Conservation (phyloP, 2,113 vertebrate species). For the Vidua chalybeata region DNA sequence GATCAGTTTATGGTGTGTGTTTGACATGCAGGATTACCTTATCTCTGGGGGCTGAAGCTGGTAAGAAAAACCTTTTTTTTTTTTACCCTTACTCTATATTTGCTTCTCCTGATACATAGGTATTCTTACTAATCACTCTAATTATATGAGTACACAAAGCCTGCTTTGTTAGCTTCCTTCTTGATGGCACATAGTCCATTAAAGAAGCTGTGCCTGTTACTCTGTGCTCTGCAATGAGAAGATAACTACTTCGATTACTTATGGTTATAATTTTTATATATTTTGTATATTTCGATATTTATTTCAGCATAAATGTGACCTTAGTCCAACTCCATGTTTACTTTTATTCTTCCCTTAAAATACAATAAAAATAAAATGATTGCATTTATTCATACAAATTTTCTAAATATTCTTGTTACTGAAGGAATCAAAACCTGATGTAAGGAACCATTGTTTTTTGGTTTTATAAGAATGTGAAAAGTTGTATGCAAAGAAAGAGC, state of each 20-base stretch:
- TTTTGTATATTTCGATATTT: neutral
- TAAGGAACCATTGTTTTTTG: neutral
- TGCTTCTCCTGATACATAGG: neutral
- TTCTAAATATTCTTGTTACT: neutral
- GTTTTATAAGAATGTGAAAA: neutral
- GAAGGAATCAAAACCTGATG: neutral
- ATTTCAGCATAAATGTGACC: neutral
- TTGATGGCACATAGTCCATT: neutral
- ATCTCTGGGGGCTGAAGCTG: neutral
- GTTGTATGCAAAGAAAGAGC: neutral
- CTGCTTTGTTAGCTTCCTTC: neutral
- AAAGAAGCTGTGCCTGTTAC: neutral
- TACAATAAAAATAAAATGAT: neutral
- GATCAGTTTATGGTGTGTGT: neutral
- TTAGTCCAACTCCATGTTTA: neutral
- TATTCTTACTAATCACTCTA: neutral
- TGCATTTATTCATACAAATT: neutral
- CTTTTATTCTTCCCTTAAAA: neutral
- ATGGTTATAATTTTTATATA: neutral
- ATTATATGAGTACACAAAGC: neutral
- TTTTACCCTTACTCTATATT: neutral
- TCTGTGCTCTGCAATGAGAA: neutral
- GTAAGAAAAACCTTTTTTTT: neutral
- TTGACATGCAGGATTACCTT: constrained; percentile 26
- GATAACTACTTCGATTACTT: neutral